Evolutionary conservation across 2,113 vertebrate species (phyloP).

Genomic region (Scalopus aquaticus): DNA sequence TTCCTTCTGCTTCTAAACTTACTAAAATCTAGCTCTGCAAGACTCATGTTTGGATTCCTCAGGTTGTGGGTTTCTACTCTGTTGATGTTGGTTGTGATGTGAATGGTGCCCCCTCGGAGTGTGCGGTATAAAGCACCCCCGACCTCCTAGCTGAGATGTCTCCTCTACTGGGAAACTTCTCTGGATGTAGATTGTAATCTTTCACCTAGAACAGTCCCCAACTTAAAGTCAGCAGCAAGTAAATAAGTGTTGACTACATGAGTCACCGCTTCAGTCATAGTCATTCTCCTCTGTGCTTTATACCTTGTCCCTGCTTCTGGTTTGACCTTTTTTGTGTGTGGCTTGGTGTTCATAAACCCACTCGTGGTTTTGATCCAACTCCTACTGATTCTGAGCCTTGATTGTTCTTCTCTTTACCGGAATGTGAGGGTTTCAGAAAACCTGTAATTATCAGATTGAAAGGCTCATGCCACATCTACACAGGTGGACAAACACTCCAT

Average conservation of each 20-base stretch:
- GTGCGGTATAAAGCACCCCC: not conserved
- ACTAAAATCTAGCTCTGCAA: not conserved
- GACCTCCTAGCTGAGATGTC: not conserved
- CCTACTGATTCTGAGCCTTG: not conserved
- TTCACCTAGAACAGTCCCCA: not conserved
- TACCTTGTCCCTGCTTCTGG: not conserved
- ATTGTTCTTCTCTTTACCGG: not conserved
- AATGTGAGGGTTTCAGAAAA: slow-evolving; percentile 18
- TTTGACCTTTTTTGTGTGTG: not conserved
- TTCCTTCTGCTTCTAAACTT: not conserved
- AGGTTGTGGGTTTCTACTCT: not conserved
- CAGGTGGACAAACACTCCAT: slow-evolving; percentile 64
- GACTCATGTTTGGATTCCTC: not conserved
- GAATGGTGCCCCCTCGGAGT: not conserved
- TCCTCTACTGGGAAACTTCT: not conserved
- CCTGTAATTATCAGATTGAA: slow-evolving; percentile 57
- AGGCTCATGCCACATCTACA: not conserved
- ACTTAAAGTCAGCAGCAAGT: not conserved
- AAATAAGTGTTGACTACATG: not conserved
- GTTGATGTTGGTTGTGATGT: not conserved
- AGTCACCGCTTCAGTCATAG: not conserved
- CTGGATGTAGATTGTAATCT: not conserved
- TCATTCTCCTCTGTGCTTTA: not conserved
- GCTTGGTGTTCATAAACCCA: not conserved
- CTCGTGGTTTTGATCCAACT: not conserved